Percentiles rank a stretch among this genome's conserved stretches.
Conservation (phyloP, 1,140 invertebrate species). For the Lanistes nyassanus region DNA sequence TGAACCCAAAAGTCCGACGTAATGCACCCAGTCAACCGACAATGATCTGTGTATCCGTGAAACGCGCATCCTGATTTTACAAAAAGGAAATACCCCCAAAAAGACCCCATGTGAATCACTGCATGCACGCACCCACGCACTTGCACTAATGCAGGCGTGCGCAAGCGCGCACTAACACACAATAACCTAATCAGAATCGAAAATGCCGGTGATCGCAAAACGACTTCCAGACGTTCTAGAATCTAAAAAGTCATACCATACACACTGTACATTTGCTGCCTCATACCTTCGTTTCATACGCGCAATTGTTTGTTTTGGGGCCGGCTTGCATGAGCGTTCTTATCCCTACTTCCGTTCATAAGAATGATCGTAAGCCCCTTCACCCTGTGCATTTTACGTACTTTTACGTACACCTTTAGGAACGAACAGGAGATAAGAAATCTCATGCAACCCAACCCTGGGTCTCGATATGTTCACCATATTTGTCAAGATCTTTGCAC, state of each 20-base stretch:
- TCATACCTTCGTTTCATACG: background rate
- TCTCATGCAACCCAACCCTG: too few relatives aligned
- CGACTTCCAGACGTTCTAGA: background rate
- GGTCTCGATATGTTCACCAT: too few relatives aligned
- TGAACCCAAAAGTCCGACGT: too few relatives aligned
- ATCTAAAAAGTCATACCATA: background rate
- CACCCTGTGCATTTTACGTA: too few relatives aligned
- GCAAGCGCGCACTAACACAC: conserved; percentile 10
- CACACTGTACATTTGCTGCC: background rate
- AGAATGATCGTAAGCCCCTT: too few relatives aligned
- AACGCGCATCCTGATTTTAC: background rate
- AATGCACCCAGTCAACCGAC: too few relatives aligned
- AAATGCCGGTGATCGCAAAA: background rate
- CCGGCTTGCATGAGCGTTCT: too few relatives aligned
- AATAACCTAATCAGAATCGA: background rate
- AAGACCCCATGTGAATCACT: background rate
- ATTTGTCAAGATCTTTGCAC: too few relatives aligned
- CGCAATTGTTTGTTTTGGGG: too few relatives aligned
- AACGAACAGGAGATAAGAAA: too few relatives aligned
- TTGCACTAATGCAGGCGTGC: background rate
- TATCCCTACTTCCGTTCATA: too few relatives aligned
- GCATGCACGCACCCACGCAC: background rate
- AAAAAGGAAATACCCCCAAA: background rate
- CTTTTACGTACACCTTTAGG: too few relatives aligned
- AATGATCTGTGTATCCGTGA: background rate